A percentile compares a stretch with the other conserved stretches of the same genome.
These are phyloP conservation scores for Carlito syrichta DNA, from an alignment of 2,113 vertebrate genomes.

Conservation along the genomic window DNA sequence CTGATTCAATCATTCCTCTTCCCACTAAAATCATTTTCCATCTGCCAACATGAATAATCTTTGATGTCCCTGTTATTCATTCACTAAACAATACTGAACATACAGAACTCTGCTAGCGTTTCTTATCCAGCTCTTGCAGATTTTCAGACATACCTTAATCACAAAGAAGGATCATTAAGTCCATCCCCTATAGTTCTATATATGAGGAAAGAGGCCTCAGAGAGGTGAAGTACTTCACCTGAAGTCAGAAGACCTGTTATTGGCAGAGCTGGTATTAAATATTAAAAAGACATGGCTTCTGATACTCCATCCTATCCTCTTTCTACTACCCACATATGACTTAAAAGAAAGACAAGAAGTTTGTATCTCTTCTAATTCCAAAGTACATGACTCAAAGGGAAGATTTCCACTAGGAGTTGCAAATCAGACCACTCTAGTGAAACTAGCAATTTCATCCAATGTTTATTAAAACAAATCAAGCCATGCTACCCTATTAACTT, in stretches of 20 bases:
- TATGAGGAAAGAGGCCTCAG: not conserved
- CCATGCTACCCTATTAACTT: conserved; percentile 70
- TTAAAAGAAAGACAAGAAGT: not conserved
- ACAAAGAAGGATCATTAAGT: not conserved
- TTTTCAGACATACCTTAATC: not conserved
- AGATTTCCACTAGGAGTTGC: conserved; percentile 5
- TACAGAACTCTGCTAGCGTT: not conserved
- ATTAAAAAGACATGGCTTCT: not conserved
- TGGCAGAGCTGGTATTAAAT: not conserved
- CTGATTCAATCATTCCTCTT: conserved; percentile 4
- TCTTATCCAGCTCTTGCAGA: not conserved
- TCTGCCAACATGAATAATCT: conserved; percentile 34
- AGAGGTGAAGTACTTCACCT: not conserved
- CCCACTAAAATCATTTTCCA: conserved; percentile 15
- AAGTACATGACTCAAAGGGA: not conserved
- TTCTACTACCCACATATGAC: not conserved
- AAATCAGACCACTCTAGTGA: not conserved
- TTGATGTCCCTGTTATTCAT: not conserved
- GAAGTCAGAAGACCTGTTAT: not conserved
- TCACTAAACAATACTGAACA: not conserved
- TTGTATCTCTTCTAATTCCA: conserved; percentile 7
- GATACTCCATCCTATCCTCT: not conserved
- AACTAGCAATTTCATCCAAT: conserved; percentile 64
- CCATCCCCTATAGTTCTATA: not conserved
- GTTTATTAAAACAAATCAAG: conserved; percentile 76